Conservation (phyloP, 1,140 invertebrate genomes). For the Vanessa tameamea region DNA sequence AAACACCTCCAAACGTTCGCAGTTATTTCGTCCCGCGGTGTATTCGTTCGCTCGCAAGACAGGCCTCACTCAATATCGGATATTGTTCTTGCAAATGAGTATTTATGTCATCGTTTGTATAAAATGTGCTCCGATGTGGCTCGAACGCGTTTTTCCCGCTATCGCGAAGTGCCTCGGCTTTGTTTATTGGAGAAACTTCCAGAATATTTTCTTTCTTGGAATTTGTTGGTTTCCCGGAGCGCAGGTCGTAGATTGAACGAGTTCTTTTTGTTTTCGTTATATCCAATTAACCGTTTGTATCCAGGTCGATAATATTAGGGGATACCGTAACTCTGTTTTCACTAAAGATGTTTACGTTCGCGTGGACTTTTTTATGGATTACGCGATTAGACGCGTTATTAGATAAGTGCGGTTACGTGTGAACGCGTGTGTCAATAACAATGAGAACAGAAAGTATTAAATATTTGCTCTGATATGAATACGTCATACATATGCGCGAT, state of each 20-base stretch:
- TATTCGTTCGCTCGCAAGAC: constrained; percentile 58
- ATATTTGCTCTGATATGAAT: no score
- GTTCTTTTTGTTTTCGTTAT: constrained; percentile 15
- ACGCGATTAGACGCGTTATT: no score
- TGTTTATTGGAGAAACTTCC: constrained; percentile 64
- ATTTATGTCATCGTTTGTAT: constrained; percentile 79
- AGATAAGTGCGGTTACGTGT: no score
- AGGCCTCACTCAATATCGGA: constrained; percentile 79
- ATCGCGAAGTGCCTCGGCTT: constrained; percentile 47
- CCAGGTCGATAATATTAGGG: constrained; percentile 1
- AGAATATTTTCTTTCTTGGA: constrained; percentile 47
- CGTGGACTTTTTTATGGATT: background rate
- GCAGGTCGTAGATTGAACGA: background rate
- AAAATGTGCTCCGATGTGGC: constrained; percentile 65
- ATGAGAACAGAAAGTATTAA: no score
- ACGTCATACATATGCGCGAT: no score
- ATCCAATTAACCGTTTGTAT: constrained; percentile 24
- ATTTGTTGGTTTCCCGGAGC: constrained; percentile 10
- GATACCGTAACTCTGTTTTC: background rate
- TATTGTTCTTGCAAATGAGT: constrained; percentile 80
- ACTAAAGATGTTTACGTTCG: background rate
- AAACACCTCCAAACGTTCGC: background rate
- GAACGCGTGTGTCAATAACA: no score
- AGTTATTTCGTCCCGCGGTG: constrained; percentile 44
- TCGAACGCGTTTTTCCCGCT: constrained; percentile 54